Evolutionary conservation across 2,888 invertebrate species (phyloP).

Genomic region (Pilophorus perplexus): DNA sequence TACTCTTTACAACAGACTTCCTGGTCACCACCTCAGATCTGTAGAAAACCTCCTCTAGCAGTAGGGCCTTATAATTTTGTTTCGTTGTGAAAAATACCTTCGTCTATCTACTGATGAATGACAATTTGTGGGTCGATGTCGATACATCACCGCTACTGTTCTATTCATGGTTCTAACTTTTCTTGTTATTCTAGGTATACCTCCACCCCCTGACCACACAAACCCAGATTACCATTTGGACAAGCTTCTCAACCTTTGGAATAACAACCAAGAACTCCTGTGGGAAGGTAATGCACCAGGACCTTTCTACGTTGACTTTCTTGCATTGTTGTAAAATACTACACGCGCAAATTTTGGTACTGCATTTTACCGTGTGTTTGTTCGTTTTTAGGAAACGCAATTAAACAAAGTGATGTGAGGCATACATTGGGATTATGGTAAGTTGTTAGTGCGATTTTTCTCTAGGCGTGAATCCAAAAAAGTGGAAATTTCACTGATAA

Average conservation of each 20-base stretch:
- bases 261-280: not conserved
- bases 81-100: constrained; percentile 8
- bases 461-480: too few relatives aligned
- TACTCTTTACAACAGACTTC: not conserved
- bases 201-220: constrained; percentile 27
- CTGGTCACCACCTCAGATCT: not conserved
- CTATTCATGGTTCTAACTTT: too few relatives aligned
- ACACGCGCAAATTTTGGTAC: too few relatives aligned
- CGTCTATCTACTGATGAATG: too few relatives aligned
- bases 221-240: constrained; percentile 31
- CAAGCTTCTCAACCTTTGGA: constrained; percentile 14
- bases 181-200: not conserved
- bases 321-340: not conserved
- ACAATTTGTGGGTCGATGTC: too few relatives aligned
- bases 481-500: not conserved
- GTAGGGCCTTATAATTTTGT: not conserved
- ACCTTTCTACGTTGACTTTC: too few relatives aligned
- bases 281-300: constrained; percentile 7
- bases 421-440: not conserved
- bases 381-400: not conserved
- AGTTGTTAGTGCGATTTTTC: not conserved
- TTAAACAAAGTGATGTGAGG: not conserved
- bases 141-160: too few relatives aligned
- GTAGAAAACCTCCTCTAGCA: constrained; percentile 9
- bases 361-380: too few relatives aligned